Evolutionary conservation across 1,140 invertebrate species (phyloP).

Genomic region (Atta texana): DNA sequence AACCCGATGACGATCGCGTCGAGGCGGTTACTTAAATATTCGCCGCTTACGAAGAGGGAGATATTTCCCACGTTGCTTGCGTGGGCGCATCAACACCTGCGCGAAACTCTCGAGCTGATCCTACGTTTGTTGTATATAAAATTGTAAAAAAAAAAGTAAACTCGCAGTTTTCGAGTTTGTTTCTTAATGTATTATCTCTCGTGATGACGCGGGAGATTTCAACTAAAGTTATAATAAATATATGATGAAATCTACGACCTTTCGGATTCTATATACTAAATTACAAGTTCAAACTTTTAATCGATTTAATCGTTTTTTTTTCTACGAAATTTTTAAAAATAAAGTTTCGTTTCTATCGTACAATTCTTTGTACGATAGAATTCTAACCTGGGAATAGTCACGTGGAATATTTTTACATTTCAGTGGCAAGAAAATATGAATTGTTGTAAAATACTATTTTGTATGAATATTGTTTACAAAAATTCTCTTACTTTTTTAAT

Average conservation of each 20-base stretch:
- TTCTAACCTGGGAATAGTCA: too few relatives aligned
- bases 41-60: constrained; percentile 24
- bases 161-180: not conserved
- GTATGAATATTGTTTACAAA: too few relatives aligned
- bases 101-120: constrained; percentile 6
- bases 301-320: not conserved
- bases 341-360: not conserved
- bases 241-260: not conserved
- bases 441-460: too few relatives aligned
- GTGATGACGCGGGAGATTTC: constrained; percentile 4
- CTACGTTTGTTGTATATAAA: not conserved
- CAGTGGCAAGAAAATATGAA: too few relatives aligned
- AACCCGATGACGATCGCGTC: not conserved
- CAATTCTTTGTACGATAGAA: not conserved
- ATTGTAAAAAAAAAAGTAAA: constrained; percentile 7
- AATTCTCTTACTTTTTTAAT: too few relatives aligned
- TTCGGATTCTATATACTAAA: not conserved
- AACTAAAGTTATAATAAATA: too few relatives aligned
- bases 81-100: constrained; percentile 40
- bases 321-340: not conserved
- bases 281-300: not conserved
- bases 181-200: not conserved
- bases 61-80: constrained; percentile 1
- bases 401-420: too few relatives aligned
- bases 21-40: constrained; percentile 34